Evolutionary conservation across 30 jellyfish, hydroid and myxozoan genomes (phyloP).

Genomic region (Turritopsis rubra): DNA sequence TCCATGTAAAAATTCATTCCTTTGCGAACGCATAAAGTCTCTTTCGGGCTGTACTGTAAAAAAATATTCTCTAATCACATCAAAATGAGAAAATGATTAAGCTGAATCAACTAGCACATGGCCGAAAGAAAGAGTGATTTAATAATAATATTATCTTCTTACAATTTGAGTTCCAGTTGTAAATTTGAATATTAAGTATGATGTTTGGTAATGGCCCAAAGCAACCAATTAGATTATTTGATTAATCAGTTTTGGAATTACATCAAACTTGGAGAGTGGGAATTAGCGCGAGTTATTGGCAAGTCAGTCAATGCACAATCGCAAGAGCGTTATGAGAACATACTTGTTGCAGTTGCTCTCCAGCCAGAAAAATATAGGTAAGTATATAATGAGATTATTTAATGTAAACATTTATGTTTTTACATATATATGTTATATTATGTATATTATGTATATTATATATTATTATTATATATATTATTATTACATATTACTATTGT

Average conservation of each 20-base stretch:
- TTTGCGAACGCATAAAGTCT: no score
- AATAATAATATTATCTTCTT: no score
- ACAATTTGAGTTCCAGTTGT: no score
- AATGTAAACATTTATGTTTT: not conserved
- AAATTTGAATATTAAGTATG: not conserved
- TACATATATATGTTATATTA: not conserved
- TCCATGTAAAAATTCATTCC: no score
- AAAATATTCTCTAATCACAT: no score
- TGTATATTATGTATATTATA: no score
- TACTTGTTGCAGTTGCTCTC: slow-evolving; percentile 20
- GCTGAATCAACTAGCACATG: no score
- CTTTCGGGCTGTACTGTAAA: no score
- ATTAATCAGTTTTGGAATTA: slow-evolving; percentile 20
- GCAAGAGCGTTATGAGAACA: not conserved
- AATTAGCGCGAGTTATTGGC: slow-evolving; percentile 47
- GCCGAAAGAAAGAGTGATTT: no score
- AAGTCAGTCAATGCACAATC: slow-evolving; percentile 12
- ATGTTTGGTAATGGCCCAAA: slow-evolving; percentile 1
- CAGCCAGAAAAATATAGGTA: slow-evolving; percentile 57
- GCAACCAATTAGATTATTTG: slow-evolving; percentile 11
- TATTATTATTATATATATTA: no score
- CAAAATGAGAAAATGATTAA: no score
- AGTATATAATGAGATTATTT: not conserved
- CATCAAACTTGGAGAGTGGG: slow-evolving; percentile 54
- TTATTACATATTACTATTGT: no score